These are phyloP conservation scores for Apotomis capreana DNA, from an alignment of 2,888 invertebrate genomes.

Conservation along the genomic window DNA sequence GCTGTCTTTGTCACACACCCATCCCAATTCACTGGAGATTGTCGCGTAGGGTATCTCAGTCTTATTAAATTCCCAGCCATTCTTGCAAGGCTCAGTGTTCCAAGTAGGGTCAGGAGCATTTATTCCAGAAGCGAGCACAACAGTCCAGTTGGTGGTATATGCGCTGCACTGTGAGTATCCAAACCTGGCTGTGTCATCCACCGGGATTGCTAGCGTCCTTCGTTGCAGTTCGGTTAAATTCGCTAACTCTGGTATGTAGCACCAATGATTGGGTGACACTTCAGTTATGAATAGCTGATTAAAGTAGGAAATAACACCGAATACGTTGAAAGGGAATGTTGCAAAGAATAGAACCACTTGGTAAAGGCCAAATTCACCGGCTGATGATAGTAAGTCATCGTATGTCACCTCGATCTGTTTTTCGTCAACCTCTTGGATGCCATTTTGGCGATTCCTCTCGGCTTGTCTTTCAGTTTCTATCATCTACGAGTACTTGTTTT, in stretches of 20 bases:
- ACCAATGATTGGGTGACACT: slow-evolving; percentile 67
- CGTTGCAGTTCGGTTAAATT: slow-evolving; percentile 61
- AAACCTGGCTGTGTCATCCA: slow-evolving; percentile 52
- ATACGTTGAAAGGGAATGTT: slow-evolving; percentile 64
- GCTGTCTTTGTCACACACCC: slow-evolving; percentile 68
- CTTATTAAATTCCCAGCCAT: slow-evolving; percentile 71
- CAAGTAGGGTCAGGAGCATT: slow-evolving; percentile 53
- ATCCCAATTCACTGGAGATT: slow-evolving; percentile 65
- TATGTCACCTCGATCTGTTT: slow-evolving; percentile 53
- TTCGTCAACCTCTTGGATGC: background rate
- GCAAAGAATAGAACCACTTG: slow-evolving; percentile 60
- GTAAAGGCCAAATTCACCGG: slow-evolving; percentile 67
- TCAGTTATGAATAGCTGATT: slow-evolving; percentile 67
- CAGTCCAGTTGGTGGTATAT: slow-evolving; percentile 66
- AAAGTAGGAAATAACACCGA: slow-evolving; percentile 63
- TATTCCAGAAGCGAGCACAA: slow-evolving; percentile 52
- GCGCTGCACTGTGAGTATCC: slow-evolving; percentile 65
- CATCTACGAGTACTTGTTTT: background rate
- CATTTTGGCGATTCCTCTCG: background rate
- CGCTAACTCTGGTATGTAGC: slow-evolving; percentile 64
- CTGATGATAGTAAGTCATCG: slow-evolving; percentile 60
- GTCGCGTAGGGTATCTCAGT: slow-evolving; percentile 70
- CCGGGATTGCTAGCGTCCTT: slow-evolving; percentile 60
- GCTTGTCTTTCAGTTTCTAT: background rate
- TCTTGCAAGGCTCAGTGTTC: slow-evolving; percentile 55